Percentiles rank a stretch among this genome's conserved stretches.
These are phyloP conservation scores for Grapholita molesta DNA, from an alignment of 1,140 invertebrate species.

Conservation along the genomic window DNA sequence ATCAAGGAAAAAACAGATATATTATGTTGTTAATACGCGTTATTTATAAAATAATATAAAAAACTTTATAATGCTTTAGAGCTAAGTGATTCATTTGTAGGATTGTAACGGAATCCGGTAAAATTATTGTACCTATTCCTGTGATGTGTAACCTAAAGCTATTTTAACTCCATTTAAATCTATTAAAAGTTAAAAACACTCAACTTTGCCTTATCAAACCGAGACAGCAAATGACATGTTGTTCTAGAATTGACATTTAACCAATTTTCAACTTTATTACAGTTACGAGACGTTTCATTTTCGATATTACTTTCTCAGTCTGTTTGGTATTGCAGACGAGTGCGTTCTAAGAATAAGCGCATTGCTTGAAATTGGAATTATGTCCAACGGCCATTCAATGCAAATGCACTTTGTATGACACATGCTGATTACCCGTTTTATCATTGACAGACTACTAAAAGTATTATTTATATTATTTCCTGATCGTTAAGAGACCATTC, in stretches of 20 bases:
- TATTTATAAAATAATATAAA: too few species aligned
- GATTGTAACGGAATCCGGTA: too few species aligned
- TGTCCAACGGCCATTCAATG: conserved; percentile 33
- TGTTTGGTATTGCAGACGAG: conserved; percentile 12
- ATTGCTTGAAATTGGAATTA: conserved; percentile 13
- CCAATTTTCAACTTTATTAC: not conserved
- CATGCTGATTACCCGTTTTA: conserved; percentile 11
- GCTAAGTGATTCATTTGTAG: too few species aligned
- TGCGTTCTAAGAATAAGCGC: conserved; percentile 12
- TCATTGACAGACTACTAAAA: not conserved
- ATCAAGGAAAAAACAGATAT: too few species aligned
- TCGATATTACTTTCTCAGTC: not conserved
- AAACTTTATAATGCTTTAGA: too few species aligned
- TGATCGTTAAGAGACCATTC: not conserved
- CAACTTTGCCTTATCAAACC: not conserved
- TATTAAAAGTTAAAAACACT: not conserved
- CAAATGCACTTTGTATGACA: conserved; percentile 28
- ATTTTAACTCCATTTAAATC: too few species aligned
- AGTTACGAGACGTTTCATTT: not conserved
- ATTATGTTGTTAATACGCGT: too few species aligned
- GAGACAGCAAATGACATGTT: not conserved
- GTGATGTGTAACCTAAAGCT: too few species aligned
- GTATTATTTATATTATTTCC: not conserved
- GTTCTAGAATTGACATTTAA: not conserved
- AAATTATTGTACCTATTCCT: too few species aligned